Conservation (phyloP, 53 echinoderm and acorn worm genomes). For the Luidia sarsii region DNA sequence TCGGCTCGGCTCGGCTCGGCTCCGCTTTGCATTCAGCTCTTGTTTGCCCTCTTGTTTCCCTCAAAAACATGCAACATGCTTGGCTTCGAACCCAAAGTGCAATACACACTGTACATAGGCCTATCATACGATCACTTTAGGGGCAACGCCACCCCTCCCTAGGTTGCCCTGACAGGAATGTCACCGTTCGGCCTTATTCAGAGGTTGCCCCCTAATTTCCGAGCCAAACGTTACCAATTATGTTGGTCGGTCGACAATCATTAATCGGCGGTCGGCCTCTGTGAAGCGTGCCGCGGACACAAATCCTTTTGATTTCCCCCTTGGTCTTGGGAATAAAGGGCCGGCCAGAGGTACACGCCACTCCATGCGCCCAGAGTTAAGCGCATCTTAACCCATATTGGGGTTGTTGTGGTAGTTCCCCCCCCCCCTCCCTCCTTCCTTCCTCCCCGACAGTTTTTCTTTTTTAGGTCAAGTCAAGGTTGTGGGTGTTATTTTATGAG, state of each 20-base stretch:
- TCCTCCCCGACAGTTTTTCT: too few relatives aligned
- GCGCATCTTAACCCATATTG: conserved; percentile 39
- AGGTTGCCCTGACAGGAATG: too few relatives aligned
- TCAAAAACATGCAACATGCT: too few relatives aligned
- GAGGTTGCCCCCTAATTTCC: neutral
- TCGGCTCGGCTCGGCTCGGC: too few relatives aligned
- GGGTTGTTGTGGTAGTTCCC: conserved; percentile 26
- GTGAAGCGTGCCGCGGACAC: conserved; percentile 26
- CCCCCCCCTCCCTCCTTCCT: too few relatives aligned
- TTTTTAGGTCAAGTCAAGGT: conserved; percentile 54
- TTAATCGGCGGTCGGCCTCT: conserved; percentile 21
- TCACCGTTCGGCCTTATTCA: neutral
- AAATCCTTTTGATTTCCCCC: conserved; percentile 6
- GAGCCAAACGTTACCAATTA: conserved; percentile 26
- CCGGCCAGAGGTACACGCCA: neutral
- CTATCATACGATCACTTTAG: too few relatives aligned
- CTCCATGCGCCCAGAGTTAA: neutral
- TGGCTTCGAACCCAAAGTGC: too few relatives aligned
- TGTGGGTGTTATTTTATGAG: conserved; percentile 17
- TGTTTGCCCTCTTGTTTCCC: too few relatives aligned
- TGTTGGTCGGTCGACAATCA: neutral
- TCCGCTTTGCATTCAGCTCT: too few relatives aligned
- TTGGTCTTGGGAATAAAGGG: conserved; percentile 14
- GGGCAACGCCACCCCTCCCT: too few relatives aligned
- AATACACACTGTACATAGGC: too few relatives aligned